Percentiles rank a stretch among this genome's conserved stretches.
phyloP scores from a whole-genome alignment of 2,797 vertebrate species.

The Percopsis omiscomaycus region DNA sequence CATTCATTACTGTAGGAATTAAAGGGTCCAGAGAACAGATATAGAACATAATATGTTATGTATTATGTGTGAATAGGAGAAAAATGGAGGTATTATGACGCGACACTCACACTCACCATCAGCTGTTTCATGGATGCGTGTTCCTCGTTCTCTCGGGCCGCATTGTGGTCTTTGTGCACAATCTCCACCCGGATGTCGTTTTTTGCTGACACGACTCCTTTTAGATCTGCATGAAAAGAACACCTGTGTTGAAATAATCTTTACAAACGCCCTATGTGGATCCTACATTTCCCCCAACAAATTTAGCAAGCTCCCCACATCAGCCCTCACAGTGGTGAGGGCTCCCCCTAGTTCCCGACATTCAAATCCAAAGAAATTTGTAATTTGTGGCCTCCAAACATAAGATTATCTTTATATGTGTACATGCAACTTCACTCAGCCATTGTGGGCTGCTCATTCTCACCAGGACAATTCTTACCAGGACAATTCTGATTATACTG shows the following conservation, averaged over 20 bases:
- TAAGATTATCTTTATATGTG: conserved; percentile 50
- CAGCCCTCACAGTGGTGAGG: conserved; percentile 39
- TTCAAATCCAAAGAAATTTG: conserved; percentile 62
- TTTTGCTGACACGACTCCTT: conserved; percentile 95
- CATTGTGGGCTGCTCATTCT: conserved; percentile 60
- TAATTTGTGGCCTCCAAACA: conserved; percentile 59
- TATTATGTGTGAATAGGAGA: not conserved
- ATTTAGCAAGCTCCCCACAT: conserved; percentile 55
- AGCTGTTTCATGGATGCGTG: conserved; percentile 95
- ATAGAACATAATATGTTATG: not conserved
- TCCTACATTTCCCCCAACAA: conserved; percentile 47
- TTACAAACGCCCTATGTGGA: conserved; percentile 49
- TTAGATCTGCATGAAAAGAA: conserved; percentile 84
- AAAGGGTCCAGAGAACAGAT: conserved; percentile 6
- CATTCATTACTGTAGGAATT: conserved; percentile 50
- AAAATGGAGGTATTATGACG: conserved; percentile 45
- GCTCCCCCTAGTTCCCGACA: conserved; percentile 34
- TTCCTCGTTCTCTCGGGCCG: conserved; percentile 88
- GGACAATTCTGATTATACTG: conserved; percentile 72
- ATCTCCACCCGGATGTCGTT: conserved; percentile 98
- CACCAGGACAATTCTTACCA: conserved; percentile 67
- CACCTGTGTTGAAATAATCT: conserved; percentile 48
- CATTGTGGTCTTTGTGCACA: conserved; percentile 94
- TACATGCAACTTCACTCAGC: conserved; percentile 67
- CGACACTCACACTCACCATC: conserved; percentile 88